Evolutionary conservation across 1,140 invertebrate genomes (phyloP), one percentile per base, ranked within the genome.

Genomic region (Ostrea denselamellosa): DNA sequence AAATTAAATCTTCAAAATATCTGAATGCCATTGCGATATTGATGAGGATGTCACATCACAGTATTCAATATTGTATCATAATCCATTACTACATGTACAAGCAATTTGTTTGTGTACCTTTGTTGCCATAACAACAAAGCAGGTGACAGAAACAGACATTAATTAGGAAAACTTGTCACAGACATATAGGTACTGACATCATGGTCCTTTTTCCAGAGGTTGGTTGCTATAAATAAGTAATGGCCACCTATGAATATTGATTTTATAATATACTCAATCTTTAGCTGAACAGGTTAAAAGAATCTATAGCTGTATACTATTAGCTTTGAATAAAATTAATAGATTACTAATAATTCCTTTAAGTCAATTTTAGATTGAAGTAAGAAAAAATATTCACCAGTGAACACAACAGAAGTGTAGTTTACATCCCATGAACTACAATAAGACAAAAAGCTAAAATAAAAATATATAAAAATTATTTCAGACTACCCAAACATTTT

Each of bases 91-190:
- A 62, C 34, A 62, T 62, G n/a, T 17, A n/a, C 25, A 44, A 77
- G 68, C 68, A 28, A 77, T 77, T 77, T 77, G 68, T 77, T 77
- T 77, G 68, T 77, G 22, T 77, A 77, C 68, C 68, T 44, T 7
- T 77, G 28, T 77, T 28, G 28, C 68, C 68, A 77, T 77, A 25
- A 12, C 68, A 77, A 77, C 68, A 14, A 77, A 25, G 28, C 68
- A 77, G 68, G 68, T 77, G 68, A 77, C 68, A 77, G 25, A 77
- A 25, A 77, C 28, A 9, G 28, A 34, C 68, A 77, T 28, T 14
- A 25, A 77, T 77, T 17, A 44, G 68, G 28, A 25, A 28, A 77
- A 14, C 25, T 34, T 28, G 68, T 77, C 68, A 34, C 28, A 77
- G 68, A 34, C 14, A 77, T 28, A 77, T 77, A 77, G 68, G 68